phyloP scores from a whole-genome alignment of 2,888 invertebrate genomes.

The Syrphus vitripennis region DNA sequence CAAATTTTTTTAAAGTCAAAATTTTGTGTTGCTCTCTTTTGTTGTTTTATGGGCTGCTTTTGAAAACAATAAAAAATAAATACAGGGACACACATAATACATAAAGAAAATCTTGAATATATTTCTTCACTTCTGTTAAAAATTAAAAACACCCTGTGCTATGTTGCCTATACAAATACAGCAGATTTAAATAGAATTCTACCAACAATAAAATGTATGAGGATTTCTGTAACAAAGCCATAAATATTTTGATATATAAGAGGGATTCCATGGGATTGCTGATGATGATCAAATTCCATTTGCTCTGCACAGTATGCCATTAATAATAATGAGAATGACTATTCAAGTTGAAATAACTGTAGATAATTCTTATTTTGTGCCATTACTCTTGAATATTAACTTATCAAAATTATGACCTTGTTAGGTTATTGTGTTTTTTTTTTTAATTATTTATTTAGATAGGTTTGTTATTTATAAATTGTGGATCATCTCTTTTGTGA shows the following conservation, averaged over 20 bases:
- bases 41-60: too few relatives aligned
- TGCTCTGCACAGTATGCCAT: not conserved
- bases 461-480: too few relatives aligned
- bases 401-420: constrained; percentile 1
- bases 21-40: too few relatives aligned
- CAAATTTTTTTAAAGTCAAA: too few relatives aligned
- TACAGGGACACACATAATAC: too few relatives aligned
- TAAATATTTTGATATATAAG: not conserved
- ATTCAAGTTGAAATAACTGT: not conserved
- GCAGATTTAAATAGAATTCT: not conserved
- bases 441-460: not conserved
- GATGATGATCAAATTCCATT: constrained; percentile 7
- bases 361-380: not conserved
- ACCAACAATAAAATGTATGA: not conserved
- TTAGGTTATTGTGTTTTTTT: not conserved
- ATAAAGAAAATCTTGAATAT: too few relatives aligned
- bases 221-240: not conserved
- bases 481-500: too few relatives aligned
- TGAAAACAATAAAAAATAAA: too few relatives aligned
- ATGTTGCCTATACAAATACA: too few relatives aligned
- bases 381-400: not conserved
- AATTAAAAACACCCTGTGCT: not conserved
- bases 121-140: too few relatives aligned
- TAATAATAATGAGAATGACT: constrained; percentile 12
- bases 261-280: constrained; percentile 3